These are phyloP conservation scores for Enhydra lutris DNA, from an alignment of 2,113 vertebrate species.

Conservation along the genomic window DNA sequence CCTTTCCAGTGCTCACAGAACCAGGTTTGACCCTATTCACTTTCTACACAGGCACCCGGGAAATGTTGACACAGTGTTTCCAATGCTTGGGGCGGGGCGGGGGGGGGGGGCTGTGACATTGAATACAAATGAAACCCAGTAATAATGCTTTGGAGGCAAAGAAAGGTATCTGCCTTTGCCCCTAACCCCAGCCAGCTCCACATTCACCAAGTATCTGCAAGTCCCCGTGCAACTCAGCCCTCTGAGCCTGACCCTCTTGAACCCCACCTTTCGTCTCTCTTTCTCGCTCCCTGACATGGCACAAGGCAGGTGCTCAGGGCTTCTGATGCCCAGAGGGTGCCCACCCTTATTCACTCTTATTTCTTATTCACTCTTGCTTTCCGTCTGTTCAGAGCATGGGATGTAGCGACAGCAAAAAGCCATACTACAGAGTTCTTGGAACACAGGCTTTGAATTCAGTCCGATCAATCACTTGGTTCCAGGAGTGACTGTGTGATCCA, in stretches of 20 bases:
- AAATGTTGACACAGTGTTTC: conserved; percentile 65
- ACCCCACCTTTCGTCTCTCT: not conserved
- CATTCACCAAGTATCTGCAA: conserved; percentile 34
- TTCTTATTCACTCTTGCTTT: conserved; percentile 38
- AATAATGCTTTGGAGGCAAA: conserved; percentile 55
- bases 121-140: conserved; percentile 33
- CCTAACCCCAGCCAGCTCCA: not conserved
- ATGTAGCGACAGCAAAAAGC: not conserved
- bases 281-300: not conserved
- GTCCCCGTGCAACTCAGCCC: not conserved
- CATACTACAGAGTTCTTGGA: accelerated
- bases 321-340: conserved; percentile 41
- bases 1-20: not conserved
- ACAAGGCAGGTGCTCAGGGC: not conserved
- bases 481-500: not conserved
- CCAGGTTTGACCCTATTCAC: not conserved
- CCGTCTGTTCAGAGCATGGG: not conserved
- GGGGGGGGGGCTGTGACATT: not conserved
- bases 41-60: not conserved
- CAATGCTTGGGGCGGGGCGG: conserved; percentile 46
- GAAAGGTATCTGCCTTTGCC: conserved; percentile 21
- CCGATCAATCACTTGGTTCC: not conserved
- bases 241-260: conserved; percentile 49
- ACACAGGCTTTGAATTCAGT: not conserved
- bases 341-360: not conserved